Evolutionary conservation across 1,140 invertebrate genomes (phyloP).

Genomic region (Monochamus saltuarius): DNA sequence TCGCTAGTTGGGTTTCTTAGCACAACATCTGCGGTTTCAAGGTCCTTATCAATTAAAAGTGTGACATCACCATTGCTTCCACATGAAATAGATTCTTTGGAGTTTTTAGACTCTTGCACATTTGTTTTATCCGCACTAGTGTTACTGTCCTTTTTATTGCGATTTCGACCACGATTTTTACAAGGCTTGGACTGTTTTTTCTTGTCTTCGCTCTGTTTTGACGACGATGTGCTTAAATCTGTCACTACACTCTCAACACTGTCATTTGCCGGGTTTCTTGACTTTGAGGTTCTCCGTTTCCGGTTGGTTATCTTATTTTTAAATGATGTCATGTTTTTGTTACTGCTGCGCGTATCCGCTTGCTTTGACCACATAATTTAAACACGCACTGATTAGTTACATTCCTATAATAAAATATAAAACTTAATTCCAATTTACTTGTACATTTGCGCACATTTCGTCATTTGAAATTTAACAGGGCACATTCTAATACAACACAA

Average conservation of each 20-base stretch:
- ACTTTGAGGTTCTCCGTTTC: constrained; percentile 42
- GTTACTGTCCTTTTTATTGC: constrained; percentile 21
- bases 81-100: neutral
- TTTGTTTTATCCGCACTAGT: neutral
- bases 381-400: constrained; percentile 18
- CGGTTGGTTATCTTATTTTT: constrained; percentile 44
- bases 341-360: constrained; percentile 37
- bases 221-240: constrained; percentile 14
- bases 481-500: no score
- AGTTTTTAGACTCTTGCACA: neutral
- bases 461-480: neutral
- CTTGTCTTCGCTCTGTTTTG: constrained; percentile 20
- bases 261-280: constrained; percentile 5
- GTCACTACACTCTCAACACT: constrained; percentile 13
- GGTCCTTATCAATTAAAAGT: constrained; percentile 13
- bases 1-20: constrained; percentile 26
- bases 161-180: constrained; percentile 20
- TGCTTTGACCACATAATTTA: constrained; percentile 46
- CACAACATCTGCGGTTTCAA: constrained; percentile 30
- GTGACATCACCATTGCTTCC: constrained; percentile 13
- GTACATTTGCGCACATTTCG: constrained; percentile 5
- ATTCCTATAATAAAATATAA: constrained; percentile 16
- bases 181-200: constrained; percentile 22
- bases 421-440: neutral
- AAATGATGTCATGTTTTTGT: constrained; percentile 43